These are phyloP conservation scores for Chiroxiphia lanceolata DNA, from an alignment of 2,797 vertebrate species.

Conservation along the genomic window DNA sequence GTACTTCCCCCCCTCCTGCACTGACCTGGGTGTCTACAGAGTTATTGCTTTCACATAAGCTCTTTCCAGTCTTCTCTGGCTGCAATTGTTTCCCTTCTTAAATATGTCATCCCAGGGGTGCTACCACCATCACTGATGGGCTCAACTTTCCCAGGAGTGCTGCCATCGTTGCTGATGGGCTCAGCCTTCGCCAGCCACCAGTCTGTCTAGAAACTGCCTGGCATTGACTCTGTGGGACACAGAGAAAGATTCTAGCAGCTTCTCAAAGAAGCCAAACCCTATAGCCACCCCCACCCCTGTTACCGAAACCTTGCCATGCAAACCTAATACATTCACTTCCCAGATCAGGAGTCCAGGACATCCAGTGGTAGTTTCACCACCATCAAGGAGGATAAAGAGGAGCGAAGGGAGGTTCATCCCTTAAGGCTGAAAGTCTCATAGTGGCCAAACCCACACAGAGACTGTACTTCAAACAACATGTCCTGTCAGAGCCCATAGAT, in stretches of 20 bases:
- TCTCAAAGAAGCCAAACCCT: neutral
- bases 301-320: neutral
- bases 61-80: neutral
- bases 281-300: rapidly evolving
- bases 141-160: neutral
- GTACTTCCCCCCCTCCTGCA: neutral
- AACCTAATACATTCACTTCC: neutral
- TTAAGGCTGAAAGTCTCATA: neutral
- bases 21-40: neutral
- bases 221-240: neutral
- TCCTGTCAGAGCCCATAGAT: neutral
- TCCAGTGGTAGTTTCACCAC: neutral
- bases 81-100: neutral
- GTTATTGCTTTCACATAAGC: neutral
- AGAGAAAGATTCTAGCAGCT: neutral
- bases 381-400: neutral
- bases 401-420: neutral
- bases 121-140: neutral
- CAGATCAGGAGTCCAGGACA: neutral
- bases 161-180: neutral
- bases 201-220: neutral
- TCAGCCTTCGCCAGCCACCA: neutral
- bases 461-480: neutral
- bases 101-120: neutral
- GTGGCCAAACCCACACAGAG: neutral